A percentile compares a stretch with the other conserved stretches of the same genome.
These are phyloP conservation scores for Acronicta aceris DNA, from an alignment of 2,888 invertebrate species.

Conservation along the genomic window DNA sequence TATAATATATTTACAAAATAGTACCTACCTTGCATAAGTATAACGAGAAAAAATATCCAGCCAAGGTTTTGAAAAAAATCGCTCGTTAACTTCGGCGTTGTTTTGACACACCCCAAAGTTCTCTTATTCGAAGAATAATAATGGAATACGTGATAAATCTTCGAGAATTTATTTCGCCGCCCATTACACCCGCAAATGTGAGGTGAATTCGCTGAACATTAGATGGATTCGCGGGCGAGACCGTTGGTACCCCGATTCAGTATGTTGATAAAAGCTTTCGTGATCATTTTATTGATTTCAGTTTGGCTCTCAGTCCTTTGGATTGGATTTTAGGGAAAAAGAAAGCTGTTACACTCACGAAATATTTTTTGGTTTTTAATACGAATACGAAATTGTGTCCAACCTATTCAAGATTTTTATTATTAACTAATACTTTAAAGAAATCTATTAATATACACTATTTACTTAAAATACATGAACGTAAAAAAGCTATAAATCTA, in stretches of 20 bases:
- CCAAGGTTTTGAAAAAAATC: slow-evolving; percentile 16
- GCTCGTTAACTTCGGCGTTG: slow-evolving; percentile 42
- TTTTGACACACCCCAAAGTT: slow-evolving; percentile 49
- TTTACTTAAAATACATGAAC: too few species aligned
- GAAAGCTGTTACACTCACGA: background rate
- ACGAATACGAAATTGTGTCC: too few species aligned
- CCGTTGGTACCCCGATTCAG: slow-evolving; percentile 34
- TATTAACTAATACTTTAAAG: too few species aligned
- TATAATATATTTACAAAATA: background rate
- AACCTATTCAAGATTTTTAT: too few species aligned
- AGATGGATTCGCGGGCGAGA: slow-evolving; percentile 39
- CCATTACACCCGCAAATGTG: slow-evolving; percentile 53
- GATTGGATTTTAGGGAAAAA: slow-evolving; percentile 3
- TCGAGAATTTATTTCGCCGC: slow-evolving; percentile 49
- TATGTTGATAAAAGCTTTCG: slow-evolving; percentile 48
- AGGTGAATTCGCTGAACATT: slow-evolving; percentile 47
- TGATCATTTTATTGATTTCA: slow-evolving; percentile 51
- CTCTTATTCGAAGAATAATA: slow-evolving; percentile 45
- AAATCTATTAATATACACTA: too few species aligned
- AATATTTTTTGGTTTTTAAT: too few species aligned
- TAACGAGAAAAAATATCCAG: slow-evolving; percentile 1
- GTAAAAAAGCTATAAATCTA: too few species aligned
- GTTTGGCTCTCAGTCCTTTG: background rate
- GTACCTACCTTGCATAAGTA: background rate
- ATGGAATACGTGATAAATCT: slow-evolving; percentile 58